A percentile compares a stretch with the other conserved stretches of the same genome.
Evolutionary conservation across 2,113 vertebrate genomes (phyloP).

Genomic region (Carettochelys insculpta): DNA sequence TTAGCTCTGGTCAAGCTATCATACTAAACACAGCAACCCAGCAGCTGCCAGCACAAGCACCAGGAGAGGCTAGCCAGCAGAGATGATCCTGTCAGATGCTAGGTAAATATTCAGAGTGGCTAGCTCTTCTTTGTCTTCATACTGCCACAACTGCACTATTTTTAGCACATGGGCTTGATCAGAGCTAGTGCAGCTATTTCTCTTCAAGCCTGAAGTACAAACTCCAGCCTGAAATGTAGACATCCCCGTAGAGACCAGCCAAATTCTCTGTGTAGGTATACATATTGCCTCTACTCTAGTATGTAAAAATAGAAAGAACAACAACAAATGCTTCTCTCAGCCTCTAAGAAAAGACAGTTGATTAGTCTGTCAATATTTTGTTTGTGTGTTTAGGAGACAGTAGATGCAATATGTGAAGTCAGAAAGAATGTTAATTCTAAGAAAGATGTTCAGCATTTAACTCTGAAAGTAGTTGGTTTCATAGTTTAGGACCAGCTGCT

Average conservation of each 20-base stretch:
- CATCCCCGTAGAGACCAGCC: background rate
- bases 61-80: background rate
- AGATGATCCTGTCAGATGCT: background rate
- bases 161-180: background rate
- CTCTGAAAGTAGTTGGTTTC: background rate
- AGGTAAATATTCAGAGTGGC: background rate
- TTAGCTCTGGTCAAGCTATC: too few relatives aligned
- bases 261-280: background rate
- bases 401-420: rapidly evolving
- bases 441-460: rapidly evolving
- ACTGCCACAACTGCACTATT: background rate
- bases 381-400: rapidly evolving
- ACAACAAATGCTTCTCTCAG: background rate
- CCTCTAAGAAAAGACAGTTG: background rate
- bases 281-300: background rate
- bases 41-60: background rate
- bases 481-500: background rate
- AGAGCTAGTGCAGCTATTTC: background rate
- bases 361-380: background rate
- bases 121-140: background rate
- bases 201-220: background rate
- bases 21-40: too few relatives aligned
- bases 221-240: background rate
- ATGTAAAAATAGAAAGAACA: background rate
- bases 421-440: background rate